Evolutionary conservation across 1,140 invertebrate species (phyloP).

Genomic region (Eueides isabella): DNA sequence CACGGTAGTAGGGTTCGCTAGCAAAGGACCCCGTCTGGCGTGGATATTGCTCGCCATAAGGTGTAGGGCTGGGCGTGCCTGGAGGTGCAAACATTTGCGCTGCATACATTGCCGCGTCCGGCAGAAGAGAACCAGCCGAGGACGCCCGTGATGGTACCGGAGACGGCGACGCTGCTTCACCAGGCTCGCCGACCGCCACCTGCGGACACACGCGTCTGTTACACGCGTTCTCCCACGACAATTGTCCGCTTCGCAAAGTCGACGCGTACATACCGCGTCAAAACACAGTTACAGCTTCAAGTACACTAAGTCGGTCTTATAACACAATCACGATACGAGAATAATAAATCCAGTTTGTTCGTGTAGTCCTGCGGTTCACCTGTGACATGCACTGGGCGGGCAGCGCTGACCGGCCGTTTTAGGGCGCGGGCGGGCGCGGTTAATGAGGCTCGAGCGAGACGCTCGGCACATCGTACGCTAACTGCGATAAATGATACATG

Average conservation of each 20-base stretch:
- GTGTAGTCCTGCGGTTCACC: constrained; percentile 49
- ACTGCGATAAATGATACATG: constrained; percentile 74
- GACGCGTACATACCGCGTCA: constrained; percentile 79
- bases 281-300: constrained; percentile 76
- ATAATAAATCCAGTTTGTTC: constrained; percentile 48
- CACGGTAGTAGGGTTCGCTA: constrained; percentile 78
- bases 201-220: constrained; percentile 81
- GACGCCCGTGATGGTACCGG: constrained; percentile 77
- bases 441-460: constrained; percentile 69
- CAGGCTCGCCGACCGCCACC: constrained; percentile 76
- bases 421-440: constrained; percentile 78
- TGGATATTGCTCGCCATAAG: constrained; percentile 76
- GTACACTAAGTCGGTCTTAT: constrained; percentile 64
- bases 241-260: constrained; percentile 74
- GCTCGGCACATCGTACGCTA: constrained; percentile 75
- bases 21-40: constrained; percentile 69
- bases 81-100: constrained; percentile 80
- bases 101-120: constrained; percentile 79
- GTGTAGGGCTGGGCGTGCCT: constrained; percentile 78
- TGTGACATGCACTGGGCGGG: constrained; percentile 57
- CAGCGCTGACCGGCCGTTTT: constrained; percentile 66
- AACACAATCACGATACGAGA: constrained; percentile 65
- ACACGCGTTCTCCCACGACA: constrained; percentile 81
- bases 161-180: constrained; percentile 76
- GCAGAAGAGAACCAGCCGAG: constrained; percentile 77